Conservation (phyloP, 2,888 invertebrate species). For the Athrips mouffetella region DNA sequence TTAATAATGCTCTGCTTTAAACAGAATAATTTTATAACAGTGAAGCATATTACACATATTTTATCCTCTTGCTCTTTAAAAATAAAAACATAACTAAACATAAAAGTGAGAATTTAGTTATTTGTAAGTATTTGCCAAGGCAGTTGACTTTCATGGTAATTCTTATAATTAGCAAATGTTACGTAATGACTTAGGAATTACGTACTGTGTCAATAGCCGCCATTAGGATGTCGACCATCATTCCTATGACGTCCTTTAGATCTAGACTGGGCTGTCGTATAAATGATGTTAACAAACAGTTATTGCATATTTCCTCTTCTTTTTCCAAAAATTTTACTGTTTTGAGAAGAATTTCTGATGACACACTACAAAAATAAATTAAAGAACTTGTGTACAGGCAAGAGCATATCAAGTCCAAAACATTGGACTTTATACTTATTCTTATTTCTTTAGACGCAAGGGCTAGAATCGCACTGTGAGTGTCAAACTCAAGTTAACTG, state of each 20-base stretch:
- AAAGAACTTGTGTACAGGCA: not conserved
- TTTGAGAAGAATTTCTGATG: slow-evolving; percentile 80
- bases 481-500: too few species aligned
- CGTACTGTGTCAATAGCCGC: slow-evolving; percentile 91
- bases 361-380: slow-evolving; percentile 68
- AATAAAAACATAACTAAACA: too few species aligned
- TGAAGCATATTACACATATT: too few species aligned
- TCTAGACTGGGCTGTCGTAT: slow-evolving; percentile 83
- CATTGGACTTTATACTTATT: too few species aligned
- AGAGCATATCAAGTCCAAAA: not conserved
- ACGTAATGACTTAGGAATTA: not conserved
- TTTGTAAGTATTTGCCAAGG: too few species aligned
- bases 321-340: slow-evolving; percentile 71
- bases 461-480: too few species aligned
- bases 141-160: too few species aligned
- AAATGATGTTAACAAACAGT: slow-evolving; percentile 83
- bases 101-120: too few species aligned
- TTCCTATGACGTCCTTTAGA: slow-evolving; percentile 88
- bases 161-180: not conserved
- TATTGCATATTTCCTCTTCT: slow-evolving; percentile 32
- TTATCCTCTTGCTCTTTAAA: too few species aligned
- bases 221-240: slow-evolving; percentile 89
- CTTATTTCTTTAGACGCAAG: too few species aligned
- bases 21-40: not conserved
- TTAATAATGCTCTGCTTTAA: too few species aligned